Base-by-base conservation (phyloP, 2,888 invertebrate species). In the Digitonthophagus gazella region DNA sequence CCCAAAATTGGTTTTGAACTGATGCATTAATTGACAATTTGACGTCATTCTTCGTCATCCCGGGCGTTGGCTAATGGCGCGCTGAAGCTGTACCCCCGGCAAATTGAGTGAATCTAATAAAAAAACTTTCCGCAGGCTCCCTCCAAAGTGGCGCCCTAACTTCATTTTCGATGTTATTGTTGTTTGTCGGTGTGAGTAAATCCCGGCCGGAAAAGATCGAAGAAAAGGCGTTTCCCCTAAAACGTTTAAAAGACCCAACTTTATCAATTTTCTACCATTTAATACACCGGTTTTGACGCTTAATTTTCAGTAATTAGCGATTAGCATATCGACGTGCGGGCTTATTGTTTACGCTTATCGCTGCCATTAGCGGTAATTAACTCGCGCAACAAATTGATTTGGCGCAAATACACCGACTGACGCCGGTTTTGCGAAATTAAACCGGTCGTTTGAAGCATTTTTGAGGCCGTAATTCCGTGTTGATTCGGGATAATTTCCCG, bases 1-100 rank as follows among this genome's bases (percentile, higher is more conserved):
- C 28, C 28, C 78, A 74, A 71, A 81, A 81, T 80, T 80, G 80
- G 78, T 79, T 80, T 77, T 80, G 78, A 80, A 80, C 80, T 79
- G 80, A 80, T 80, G 80, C 79, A 80, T 81, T 81, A 81, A 81
- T 81, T 80, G 81, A 79, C 81, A 81, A 81, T 81, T 81, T 81
- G 80, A 77, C 80, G 80, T 79, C 79, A 80, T 81, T 81, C 81
- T 81, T 80, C 78, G 74, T 44, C n/a, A n/a, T n/a, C n/a, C 28
- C 28, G 8, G 28, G 28, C 75, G 73, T 71, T 74, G 75, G 77
- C 80, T 80, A 80, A 81, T 80, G 79, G 80, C 77, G 76, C 75
- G 76, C 77, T 80, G 80, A 81, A 80, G 80, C 78, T 80, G 78
- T 78, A 11, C 28, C 78, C 78, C 76, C n/a, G n/a, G n/a, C n/a